phyloP scores from a whole-genome alignment of 1,140 invertebrate species.

The Frieseomelitta varia region DNA sequence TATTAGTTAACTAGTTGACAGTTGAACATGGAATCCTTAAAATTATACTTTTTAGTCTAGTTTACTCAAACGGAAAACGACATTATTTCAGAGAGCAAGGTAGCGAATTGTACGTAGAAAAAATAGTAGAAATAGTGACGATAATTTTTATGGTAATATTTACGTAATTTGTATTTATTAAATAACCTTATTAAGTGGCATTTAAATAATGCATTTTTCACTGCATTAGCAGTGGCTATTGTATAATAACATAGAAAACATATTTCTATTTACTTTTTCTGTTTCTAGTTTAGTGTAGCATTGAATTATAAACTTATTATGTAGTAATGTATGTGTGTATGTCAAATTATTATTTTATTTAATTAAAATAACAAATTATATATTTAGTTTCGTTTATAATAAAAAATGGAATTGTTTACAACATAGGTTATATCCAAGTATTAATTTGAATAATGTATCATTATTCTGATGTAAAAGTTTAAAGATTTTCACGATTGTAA shows the following conservation, averaged over 20 bases:
- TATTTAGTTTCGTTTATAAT: background rate
- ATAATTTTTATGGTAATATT: conserved; percentile 19
- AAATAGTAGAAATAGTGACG: background rate
- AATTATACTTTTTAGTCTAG: conserved; percentile 23
- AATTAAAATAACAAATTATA: background rate
- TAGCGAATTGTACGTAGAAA: background rate
- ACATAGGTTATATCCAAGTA: background rate
- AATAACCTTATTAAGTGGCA: conserved; percentile 24
- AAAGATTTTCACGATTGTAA: background rate
- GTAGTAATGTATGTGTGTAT: background rate
- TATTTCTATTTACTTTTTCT: background rate
- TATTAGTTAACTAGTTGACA: conserved; percentile 42
- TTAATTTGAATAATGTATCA: background rate
- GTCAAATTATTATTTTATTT: background rate
- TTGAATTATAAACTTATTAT: background rate
- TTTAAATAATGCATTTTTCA: conserved; percentile 30
- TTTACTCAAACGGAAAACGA: background rate
- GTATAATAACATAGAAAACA: conserved; percentile 18
- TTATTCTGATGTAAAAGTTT: background rate
- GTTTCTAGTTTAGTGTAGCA: background rate
- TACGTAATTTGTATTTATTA: conserved; percentile 41
- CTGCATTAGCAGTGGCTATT: background rate
- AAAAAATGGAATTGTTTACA: conserved; percentile 2
- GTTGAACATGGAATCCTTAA: conserved; percentile 18
- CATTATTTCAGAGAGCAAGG: background rate